Conservation (phyloP, 2,797 vertebrate genomes). For the Agapornis canus region DNA sequence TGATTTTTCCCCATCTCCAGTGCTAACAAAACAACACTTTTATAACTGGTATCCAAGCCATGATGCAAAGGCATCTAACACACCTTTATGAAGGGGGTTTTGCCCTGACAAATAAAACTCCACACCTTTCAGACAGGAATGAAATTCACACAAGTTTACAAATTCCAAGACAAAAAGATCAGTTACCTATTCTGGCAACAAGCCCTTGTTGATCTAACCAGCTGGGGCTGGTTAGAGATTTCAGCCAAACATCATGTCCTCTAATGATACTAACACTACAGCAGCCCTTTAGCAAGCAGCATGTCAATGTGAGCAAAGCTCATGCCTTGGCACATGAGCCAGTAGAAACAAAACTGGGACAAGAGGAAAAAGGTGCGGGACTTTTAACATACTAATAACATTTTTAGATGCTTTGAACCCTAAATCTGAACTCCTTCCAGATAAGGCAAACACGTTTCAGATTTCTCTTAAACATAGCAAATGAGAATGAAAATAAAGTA, state of each 20-base stretch:
- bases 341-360: neutral
- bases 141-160: neutral
- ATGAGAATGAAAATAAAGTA: neutral
- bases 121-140: neutral
- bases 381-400: neutral
- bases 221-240: neutral
- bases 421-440: neutral
- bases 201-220: neutral
- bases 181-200: neutral
- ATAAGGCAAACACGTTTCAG: neutral
- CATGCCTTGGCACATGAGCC: neutral
- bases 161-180: neutral
- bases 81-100: accelerated
- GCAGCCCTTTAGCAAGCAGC: neutral
- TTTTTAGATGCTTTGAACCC: neutral
- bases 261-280: too few relatives aligned
- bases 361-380: neutral
- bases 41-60: neutral
- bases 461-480: neutral
- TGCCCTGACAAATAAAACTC: neutral
- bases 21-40: neutral
- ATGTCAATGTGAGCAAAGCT: neutral
- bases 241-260: neutral
- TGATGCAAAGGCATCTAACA: neutral
- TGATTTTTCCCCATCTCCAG: neutral